Conservation (phyloP, 2,797 vertebrate species). For the Clarias fuscus region DNA sequence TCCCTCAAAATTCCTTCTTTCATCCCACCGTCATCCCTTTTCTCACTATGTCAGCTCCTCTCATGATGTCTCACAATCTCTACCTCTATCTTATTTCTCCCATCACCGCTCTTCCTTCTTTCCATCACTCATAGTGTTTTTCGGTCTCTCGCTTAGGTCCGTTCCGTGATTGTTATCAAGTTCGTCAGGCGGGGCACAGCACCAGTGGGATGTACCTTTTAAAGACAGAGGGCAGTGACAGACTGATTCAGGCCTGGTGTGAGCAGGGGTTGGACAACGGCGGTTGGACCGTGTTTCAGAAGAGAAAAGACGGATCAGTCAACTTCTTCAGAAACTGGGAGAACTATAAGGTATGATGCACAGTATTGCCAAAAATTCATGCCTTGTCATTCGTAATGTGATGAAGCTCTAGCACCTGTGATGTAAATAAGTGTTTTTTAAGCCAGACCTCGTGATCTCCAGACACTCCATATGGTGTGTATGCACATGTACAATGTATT, state of each 20-base stretch:
- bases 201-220: slow-evolving; percentile 95
- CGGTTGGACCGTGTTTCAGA: slow-evolving; percentile 97
- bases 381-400: not conserved
- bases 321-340: slow-evolving; percentile 99
- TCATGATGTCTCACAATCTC: no score
- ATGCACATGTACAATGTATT: not conserved
- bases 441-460: not conserved
- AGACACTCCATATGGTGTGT: not conserved
- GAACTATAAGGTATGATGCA: slow-evolving; percentile 87
- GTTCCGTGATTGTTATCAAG: slow-evolving; percentile 92
- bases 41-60: no score
- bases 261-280: slow-evolving; percentile 94
- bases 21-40: no score
- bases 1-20: no score
- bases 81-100: not conserved
- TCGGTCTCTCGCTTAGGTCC: slow-evolving; percentile 77
- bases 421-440: not conserved
- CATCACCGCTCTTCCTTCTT: not conserved
- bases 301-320: slow-evolving; percentile 90
- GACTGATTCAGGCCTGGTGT: slow-evolving; percentile 91
- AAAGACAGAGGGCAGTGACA: slow-evolving; percentile 81
- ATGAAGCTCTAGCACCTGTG: not conserved
- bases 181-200: slow-evolving; percentile 86
- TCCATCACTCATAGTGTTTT: not conserved
- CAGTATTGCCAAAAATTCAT: not conserved